Evolutionary conservation across 2,797 vertebrate species (phyloP), one percentile per base, ranked within the genome.

Genomic region (Anas acuta): DNA sequence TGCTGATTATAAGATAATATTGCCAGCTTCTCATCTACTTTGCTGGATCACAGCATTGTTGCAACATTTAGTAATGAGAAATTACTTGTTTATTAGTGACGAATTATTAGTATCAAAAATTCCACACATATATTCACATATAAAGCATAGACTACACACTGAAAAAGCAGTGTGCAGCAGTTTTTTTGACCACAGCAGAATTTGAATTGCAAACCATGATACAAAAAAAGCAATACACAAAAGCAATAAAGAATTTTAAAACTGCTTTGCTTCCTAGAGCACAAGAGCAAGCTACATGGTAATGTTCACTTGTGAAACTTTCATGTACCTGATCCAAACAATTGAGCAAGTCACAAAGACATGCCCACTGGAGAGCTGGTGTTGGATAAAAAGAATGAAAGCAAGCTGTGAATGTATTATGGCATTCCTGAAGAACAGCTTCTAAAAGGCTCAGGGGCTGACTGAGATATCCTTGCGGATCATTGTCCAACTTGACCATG

Each of bases 301-400:
- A 80, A 12, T 30, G 65, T 85, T 83, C 57, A 58, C 19, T 94
- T 30, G 15, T 47, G 45, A 1, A 7, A 22, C 83, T 93, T 66
- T 51, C 69, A 65, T 13, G 4, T 97, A 99, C 99, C 99, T 99
- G 99, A 97, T 99, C 99, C 70, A 99, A 98, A 95, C 99, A 99
- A 97, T 99, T 99, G 65, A 99, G 98, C 85, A 99, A 97, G 95
- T 99, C 99, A 87, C 99, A 99, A 70, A 99, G 99, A 92, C 99
- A 99, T 15, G 99, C 99, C 99, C 99, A 99, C 96, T 99, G 99
- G 65, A 99, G 98, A 54, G 99, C 98, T 2, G 99, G 99, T 6
- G 99, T 99, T 25, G 99, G 99, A 95, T 99, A 99, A 98, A 99
- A 99, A 7, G 99, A 99, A 95, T 99, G 99, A 96, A 99, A 99